Base-by-base conservation (phyloP, 2,888 invertebrate genomes). In the Limnephilus marmoratus region DNA sequence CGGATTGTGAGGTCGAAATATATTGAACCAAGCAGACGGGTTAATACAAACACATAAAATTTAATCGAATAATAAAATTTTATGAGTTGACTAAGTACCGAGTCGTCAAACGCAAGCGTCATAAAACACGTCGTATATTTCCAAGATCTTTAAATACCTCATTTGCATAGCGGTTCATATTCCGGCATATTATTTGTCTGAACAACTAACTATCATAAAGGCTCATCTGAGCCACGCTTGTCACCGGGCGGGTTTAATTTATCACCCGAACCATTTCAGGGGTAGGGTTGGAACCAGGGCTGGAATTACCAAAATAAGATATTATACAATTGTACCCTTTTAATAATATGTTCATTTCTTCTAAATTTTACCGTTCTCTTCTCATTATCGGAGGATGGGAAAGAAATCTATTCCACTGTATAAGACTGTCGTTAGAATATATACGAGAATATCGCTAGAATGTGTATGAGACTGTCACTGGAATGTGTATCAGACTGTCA, bases 161-260 rank as follows among this genome's bases (percentile, higher is more conserved):
- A 87, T 87, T 87, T 87, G 53, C 68, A 53, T 18, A 68, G n/a
- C n/a, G 68, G 87, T 68, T 53, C 87, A 68, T 87, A 53, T 87
- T 29, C 31, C 31, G 31, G 53, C 87, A 87, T 87, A 87, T 68
- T 68, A 68, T 87, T 87, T 87, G 87, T 68, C 87, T 87, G 13
- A n/a, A 53, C 87, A 53, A 53, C 53, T 53, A 53, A 53, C 53
- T 49, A 68, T 87, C 53, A 53, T 87, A 53, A 87, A 87, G 87
- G 68, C 53, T 31, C 83, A 24, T 34, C 45, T 86, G 85, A 86
- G 85, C 45, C 45, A 86, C 45, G 87, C 87, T 68, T 87, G 92
- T 92, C 92, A 37, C 92, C 90, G 83, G 80, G 13, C 31, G 53
- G 34, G 88, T 92, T 82, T 88, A 90, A 92, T 92, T 92, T 92